Conservation (phyloP, 2,113 vertebrate species). For the Ciconia stormi region DNA sequence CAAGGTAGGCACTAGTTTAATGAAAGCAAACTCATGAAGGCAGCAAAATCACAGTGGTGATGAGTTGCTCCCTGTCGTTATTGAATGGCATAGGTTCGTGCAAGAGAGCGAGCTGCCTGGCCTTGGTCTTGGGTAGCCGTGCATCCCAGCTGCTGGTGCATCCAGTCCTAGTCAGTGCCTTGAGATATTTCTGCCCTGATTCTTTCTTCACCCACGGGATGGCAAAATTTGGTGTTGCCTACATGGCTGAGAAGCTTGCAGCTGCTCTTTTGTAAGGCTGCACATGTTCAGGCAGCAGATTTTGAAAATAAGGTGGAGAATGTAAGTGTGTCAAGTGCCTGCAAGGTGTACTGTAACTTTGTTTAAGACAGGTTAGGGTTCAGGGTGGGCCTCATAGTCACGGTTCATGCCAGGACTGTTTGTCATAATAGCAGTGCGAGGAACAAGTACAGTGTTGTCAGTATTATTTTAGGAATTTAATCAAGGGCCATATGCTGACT, state of each 20-base stretch:
- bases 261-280: neutral
- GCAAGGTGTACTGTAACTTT: conserved; percentile 11
- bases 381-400: neutral
- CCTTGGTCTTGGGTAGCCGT: neutral
- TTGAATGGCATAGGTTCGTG: neutral
- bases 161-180: neutral
- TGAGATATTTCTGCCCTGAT: neutral
- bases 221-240: neutral
- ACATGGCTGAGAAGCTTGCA: neutral
- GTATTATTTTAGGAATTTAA: conserved; percentile 53
- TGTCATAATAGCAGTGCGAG: neutral
- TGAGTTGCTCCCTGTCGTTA: neutral
- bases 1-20: neutral
- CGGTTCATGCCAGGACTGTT: conserved; percentile 11
- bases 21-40: neutral
- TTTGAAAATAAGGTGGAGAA: neutral
- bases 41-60: neutral
- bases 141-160: neutral
- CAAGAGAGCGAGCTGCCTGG: fast-evolving
- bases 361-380: neutral
- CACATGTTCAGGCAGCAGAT: neutral
- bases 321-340: neutral
- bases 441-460: conserved; percentile 14
- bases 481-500: conserved; percentile 28
- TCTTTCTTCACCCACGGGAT: neutral